These are phyloP conservation scores for Enteromius fasciolatus DNA, from an alignment of 2,797 vertebrate species.

Conservation along the genomic window DNA sequence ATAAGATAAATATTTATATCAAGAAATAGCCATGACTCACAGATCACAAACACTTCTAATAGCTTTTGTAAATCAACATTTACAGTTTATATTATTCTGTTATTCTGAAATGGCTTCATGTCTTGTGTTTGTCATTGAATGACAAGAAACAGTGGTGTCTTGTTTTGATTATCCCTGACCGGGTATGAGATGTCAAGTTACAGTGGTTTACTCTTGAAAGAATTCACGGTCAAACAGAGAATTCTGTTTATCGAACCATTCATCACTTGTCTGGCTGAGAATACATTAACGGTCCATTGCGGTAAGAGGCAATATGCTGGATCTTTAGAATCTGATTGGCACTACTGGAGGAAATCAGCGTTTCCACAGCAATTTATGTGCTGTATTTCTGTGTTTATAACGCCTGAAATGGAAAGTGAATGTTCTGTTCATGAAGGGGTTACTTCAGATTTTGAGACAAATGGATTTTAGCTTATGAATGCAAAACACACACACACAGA, in stretches of 20 bases:
- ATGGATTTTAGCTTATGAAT: neutral
- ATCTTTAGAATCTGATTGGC: slow-evolving; percentile 17
- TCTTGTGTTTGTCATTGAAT: neutral
- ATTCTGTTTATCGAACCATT: slow-evolving; percentile 20
- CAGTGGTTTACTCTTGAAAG: slow-evolving; percentile 10
- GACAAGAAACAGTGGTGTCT: neutral
- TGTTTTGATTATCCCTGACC: slow-evolving; percentile 21
- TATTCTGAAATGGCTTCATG: slow-evolving; percentile 5
- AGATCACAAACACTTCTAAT: neutral
- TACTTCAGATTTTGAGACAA: neutral
- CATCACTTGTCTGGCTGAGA: slow-evolving; percentile 30
- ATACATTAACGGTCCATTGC: slow-evolving; percentile 16
- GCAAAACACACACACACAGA: neutral
- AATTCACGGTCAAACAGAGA: slow-evolving; percentile 11
- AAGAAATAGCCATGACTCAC: neutral
- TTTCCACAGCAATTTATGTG: neutral
- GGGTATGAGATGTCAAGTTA: slow-evolving; percentile 1
- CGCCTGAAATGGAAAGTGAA: neutral
- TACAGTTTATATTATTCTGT: neutral
- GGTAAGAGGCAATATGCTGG: neutral
- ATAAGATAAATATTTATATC: neutral
- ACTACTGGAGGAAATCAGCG: slow-evolving; percentile 8
- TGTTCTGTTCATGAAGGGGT: neutral
- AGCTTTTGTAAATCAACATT: neutral
- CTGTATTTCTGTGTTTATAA: neutral